Percentiles rank a stretch among this genome's conserved stretches.
Conservation (phyloP, 1,140 invertebrate genomes). For the Andrena cerasifolii region DNA sequence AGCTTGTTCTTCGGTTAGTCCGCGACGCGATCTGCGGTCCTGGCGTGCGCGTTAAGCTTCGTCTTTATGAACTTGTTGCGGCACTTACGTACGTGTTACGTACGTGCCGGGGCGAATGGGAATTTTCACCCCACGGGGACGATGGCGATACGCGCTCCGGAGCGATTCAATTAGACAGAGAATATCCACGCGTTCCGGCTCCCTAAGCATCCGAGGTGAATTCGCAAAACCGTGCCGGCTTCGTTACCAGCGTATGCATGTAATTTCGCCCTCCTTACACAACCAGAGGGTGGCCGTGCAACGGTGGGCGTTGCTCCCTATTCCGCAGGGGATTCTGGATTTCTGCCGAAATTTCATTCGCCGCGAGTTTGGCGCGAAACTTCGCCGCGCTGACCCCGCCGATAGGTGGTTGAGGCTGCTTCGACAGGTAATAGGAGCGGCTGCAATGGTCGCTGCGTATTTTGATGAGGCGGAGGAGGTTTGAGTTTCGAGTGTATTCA, state of each 20-base stretch:
- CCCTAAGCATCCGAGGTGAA: slow-evolving; percentile 8
- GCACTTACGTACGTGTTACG: slow-evolving; percentile 22
- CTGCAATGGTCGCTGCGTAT: too few relatives aligned
- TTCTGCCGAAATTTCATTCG: not conserved
- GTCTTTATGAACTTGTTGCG: slow-evolving; percentile 55
- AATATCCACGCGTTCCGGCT: slow-evolving; percentile 22
- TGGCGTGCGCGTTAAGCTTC: slow-evolving; percentile 24
- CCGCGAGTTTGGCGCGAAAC: not conserved
- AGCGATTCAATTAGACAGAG: slow-evolving; percentile 50
- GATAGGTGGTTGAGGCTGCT: not conserved
- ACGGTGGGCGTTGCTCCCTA: slow-evolving; percentile 2
- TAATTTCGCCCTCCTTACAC: not conserved
- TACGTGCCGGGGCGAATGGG: not conserved
- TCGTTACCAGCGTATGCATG: slow-evolving; percentile 10
- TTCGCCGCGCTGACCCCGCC: not conserved
- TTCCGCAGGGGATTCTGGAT: not conserved
- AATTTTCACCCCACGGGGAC: slow-evolving; percentile 25
- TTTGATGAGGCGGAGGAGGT: too few relatives aligned
- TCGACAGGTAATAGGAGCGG: not conserved
- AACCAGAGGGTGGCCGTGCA: not conserved
- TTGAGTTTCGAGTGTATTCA: too few relatives aligned
- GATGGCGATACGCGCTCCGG: slow-evolving; percentile 10
- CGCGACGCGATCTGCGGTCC: not conserved
- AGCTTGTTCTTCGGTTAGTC: not conserved
- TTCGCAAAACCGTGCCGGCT: not conserved